Evolutionary conservation across 2,797 vertebrate genomes (phyloP).

Genomic region (Apogon talboti): DNA sequence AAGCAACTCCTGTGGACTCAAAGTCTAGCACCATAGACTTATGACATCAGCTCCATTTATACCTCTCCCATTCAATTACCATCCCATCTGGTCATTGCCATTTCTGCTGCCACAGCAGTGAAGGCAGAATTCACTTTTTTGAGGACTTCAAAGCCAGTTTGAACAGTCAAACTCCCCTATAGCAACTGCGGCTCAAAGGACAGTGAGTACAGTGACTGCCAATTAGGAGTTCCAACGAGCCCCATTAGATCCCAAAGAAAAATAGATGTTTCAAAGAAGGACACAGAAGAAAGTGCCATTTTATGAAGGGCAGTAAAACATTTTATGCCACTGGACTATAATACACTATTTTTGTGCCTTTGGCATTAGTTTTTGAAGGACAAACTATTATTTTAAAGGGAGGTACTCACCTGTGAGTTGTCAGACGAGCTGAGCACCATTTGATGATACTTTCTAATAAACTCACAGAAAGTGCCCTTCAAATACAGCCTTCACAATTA

Average conservation of each 20-base stretch:
- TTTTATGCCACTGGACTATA: constrained; percentile 65
- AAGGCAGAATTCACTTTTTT: constrained; percentile 82
- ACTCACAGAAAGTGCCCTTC: constrained; percentile 64
- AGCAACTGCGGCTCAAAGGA: constrained; percentile 87
- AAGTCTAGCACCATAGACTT: constrained; percentile 36
- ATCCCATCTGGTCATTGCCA: constrained; percentile 66
- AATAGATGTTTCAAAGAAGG: constrained; percentile 70
- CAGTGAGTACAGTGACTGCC: constrained; percentile 83
- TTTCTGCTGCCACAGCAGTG: constrained; percentile 72
- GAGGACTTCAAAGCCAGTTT: constrained; percentile 89
- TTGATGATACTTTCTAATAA: constrained; percentile 69
- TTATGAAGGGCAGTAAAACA: constrained; percentile 71
- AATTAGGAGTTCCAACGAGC: constrained; percentile 90
- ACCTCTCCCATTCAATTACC: constrained; percentile 64
- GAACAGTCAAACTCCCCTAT: constrained; percentile 78
- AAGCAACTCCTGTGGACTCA: constrained; percentile 45
- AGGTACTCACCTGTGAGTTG: constrained; percentile 62
- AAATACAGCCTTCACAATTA: constrained; percentile 46
- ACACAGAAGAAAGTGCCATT: constrained; percentile 69
- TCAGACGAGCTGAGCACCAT: constrained; percentile 60
- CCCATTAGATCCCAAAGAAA: constrained; percentile 87
- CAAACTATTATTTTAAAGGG: constrained; percentile 69
- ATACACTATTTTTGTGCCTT: constrained; percentile 55
- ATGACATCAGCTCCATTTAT: constrained; percentile 56
- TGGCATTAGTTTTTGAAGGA: constrained; percentile 70